Conservation (phyloP, 1,140 invertebrate species). For the Battus philenor region DNA sequence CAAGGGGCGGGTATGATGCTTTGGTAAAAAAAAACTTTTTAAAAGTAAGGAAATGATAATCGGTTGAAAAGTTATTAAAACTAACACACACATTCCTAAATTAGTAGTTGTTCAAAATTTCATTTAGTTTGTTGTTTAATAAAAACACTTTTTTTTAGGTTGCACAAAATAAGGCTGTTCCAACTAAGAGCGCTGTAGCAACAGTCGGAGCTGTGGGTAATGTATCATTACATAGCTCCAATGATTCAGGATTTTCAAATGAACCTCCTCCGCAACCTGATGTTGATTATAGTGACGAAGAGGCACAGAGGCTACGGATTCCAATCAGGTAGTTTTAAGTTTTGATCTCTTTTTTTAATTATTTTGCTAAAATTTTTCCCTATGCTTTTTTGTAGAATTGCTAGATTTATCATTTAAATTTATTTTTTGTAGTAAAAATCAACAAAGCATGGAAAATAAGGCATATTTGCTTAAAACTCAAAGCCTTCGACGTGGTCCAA, state of each 20-base stretch:
- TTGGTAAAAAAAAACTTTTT: too few species aligned
- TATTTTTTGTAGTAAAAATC: constrained; percentile 69
- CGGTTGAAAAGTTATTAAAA: too few species aligned
- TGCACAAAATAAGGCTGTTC: constrained; percentile 70
- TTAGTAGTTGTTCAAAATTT: too few species aligned
- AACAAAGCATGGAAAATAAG: constrained; percentile 76
- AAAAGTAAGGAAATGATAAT: too few species aligned
- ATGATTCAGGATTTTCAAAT: constrained; percentile 94
- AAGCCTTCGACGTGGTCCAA: constrained; percentile 66
- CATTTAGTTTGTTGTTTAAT: neutral
- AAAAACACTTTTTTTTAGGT: constrained; percentile 34
- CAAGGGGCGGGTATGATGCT: too few species aligned
- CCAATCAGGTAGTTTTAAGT: constrained; percentile 80
- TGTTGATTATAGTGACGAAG: constrained; percentile 93
- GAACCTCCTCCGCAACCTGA: constrained; percentile 92
- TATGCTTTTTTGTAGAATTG: constrained; percentile 43
- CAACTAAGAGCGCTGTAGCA: constrained; percentile 63
- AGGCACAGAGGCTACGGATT: constrained; percentile 80
- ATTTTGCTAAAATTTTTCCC: too few species aligned
- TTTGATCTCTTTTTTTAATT: constrained; percentile 35
- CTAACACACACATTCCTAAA: too few species aligned
- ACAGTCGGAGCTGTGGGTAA: constrained; percentile 78
- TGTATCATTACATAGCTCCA: constrained; percentile 90
- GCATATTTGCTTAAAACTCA: constrained; percentile 76
- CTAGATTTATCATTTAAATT: constrained; percentile 39